Base-by-base conservation (phyloP, 92 coral and sea anemone species). In the Porites rus region DNA sequence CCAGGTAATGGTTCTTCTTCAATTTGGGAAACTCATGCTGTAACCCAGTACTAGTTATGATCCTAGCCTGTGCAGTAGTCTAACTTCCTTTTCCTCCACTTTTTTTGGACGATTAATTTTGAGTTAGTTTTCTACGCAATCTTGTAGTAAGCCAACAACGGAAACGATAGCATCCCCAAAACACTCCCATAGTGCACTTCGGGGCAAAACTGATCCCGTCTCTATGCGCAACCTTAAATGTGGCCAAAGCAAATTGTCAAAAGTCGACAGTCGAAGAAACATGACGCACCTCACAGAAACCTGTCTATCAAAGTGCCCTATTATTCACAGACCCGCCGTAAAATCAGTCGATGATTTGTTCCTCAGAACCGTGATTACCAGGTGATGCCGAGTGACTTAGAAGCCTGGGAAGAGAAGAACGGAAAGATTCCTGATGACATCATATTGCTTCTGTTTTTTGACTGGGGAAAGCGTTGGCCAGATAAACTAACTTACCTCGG, bases 401-500 rank as follows among this genome's bases (percentile, higher is more conserved):
- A 84, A 65, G 83, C 72, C 38, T 94, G 95, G 95, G 98, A 94
- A 77, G 65, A 77, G 31, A 50, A 82, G 19, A 38, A 91, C 56
- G 94, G 91, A 17, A 76, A 69, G 72, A 94, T 94, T 54, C 98
- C 94, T 21, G 93, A 92, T 71, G 91, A 76, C 43, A 88, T 62
- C 3, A 87, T 94, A 16, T 69, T 94, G 87, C 65, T 94, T 68
- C 77, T 92, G 76, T 88, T 69, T 43, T 81, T 89, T 13, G 88
- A 75, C 4, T 94, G 98, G 98, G 94, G 96, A 25, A 90, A 65
- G 59, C 54, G 65, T 51, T 94, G 98, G 98, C 92, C 94, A 52
- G 86, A 87, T 74, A 82, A 63, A 59, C 88, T 65, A 66, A 81
- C 43, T 18, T 94, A 92, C 73, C 83, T 94, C 13, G 98, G 95